Conservation (phyloP, 2,888 invertebrate genomes). For the Hirtodrosophila cameraria region DNA sequence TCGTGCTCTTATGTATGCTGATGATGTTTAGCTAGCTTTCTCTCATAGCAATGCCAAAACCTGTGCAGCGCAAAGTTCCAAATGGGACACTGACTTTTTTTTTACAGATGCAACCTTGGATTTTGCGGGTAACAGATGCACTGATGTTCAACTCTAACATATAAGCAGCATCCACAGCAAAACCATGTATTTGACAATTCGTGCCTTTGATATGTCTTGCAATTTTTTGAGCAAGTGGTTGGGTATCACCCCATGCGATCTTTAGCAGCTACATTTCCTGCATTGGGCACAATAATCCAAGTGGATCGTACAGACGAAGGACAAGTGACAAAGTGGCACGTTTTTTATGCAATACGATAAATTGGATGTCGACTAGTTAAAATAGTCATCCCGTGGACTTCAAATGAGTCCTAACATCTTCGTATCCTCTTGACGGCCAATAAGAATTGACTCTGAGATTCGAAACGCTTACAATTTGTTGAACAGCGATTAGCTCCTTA, state of each 20-base stretch:
- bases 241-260: not conserved
- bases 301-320: not conserved
- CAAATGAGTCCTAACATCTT: not conserved
- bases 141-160: not conserved
- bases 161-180: not conserved
- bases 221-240: not conserved
- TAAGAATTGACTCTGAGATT: not conserved
- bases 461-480: not conserved
- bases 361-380: not conserved
- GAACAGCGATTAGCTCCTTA: too few relatives aligned
- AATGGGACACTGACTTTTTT: not conserved
- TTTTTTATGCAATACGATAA: not conserved
- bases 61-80: not conserved
- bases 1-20: too few relatives aligned
- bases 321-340: not conserved
- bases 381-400: not conserved
- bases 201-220: not conserved
- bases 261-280: not conserved
- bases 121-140: not conserved
- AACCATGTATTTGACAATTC: not conserved
- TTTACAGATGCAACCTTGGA: not conserved
- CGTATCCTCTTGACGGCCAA: not conserved
- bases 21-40: too few relatives aligned
- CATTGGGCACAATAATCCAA: not conserved
- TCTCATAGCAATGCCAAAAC: not conserved